These are phyloP conservation scores for Tenthredo distinguenda DNA, from an alignment of 2,888 invertebrate genomes.

Conservation along the genomic window DNA sequence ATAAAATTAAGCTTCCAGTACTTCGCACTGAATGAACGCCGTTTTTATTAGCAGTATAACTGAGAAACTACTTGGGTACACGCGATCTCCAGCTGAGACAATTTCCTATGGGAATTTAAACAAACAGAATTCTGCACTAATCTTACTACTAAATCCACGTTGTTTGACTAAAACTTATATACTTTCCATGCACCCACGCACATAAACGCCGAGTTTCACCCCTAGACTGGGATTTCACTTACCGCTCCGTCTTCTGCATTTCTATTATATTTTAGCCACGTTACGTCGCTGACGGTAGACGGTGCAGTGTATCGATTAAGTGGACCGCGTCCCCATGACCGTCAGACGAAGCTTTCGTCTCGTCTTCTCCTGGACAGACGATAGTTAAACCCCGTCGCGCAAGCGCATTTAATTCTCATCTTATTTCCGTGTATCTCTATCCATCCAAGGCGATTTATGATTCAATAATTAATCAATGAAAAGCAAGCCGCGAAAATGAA, in stretches of 20 bases:
- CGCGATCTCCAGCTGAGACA: constrained; percentile 60
- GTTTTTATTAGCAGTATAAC: constrained; percentile 14
- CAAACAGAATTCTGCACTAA: background rate
- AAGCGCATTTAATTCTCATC: constrained; percentile 64
- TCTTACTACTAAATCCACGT: background rate
- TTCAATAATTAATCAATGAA: background rate
- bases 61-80: constrained; percentile 19
- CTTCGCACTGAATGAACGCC: constrained; percentile 14
- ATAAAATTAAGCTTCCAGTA: constrained; percentile 29
- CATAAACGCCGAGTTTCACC: background rate
- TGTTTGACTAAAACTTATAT: background rate
- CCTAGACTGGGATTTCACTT: background rate
- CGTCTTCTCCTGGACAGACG: constrained; percentile 75
- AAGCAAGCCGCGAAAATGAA: background rate
- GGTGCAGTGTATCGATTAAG: constrained; percentile 76
- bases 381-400: constrained; percentile 70
- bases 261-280: background rate
- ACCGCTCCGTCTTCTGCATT: background rate
- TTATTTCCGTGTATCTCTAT: background rate
- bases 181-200: background rate
- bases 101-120: constrained; percentile 75
- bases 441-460: no score
- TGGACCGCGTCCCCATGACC: constrained; percentile 72
- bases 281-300: constrained; percentile 64
- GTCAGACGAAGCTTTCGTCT: constrained; percentile 72